Base-by-base conservation (phyloP, 1,140 invertebrate species). In the Euschistus heros region DNA sequence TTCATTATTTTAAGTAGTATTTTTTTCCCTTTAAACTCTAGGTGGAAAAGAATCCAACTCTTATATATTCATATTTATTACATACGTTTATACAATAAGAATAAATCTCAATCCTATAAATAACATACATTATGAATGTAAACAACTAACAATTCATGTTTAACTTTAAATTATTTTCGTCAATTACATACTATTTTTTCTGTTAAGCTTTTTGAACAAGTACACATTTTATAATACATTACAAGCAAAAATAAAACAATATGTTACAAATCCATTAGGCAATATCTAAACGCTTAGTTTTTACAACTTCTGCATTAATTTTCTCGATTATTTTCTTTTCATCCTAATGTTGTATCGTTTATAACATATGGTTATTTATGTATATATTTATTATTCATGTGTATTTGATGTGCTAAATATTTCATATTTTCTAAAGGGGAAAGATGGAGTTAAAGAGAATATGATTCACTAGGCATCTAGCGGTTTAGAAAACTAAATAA, bases 31-130 rank as follows among this genome's bases (percentile, higher is more conserved):
- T 37, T 37, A 37, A 1, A 10, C 10, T 10, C 13, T 13, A 37
- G 33, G 33, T 6, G 5, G 33, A 37, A 13, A 37, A 37, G 13
- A 37, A 30, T 13, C 8, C 3, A 37, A 37, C 33, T 37, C 33
- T 37, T 37, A 57, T 57, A 57, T 57, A 24, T 57, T 24, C 54
- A 57, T 57, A 57, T 57, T 57, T 57, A 57, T 24, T 57, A 57
- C 54, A 57, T 57, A 57, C 24, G 54, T 57, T 57, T 57, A 57
- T 57, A 57, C 54, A 57, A 57, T 57, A 57, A 57, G 54, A 57
- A 57, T 57, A 57, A 57, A 57, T 57, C 24, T 57, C 54, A 57
- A 57, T 57, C 54, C 54, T 57, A 57, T 57, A 57, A 57, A 57
- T 57, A 57, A 57, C 54, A 57, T 57, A 57, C 47, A 20, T 57